A percentile compares a stretch with the other conserved stretches of the same genome.
phyloP scores from a whole-genome alignment of 1,140 invertebrate genomes.

The Camponotus floridanus region DNA sequence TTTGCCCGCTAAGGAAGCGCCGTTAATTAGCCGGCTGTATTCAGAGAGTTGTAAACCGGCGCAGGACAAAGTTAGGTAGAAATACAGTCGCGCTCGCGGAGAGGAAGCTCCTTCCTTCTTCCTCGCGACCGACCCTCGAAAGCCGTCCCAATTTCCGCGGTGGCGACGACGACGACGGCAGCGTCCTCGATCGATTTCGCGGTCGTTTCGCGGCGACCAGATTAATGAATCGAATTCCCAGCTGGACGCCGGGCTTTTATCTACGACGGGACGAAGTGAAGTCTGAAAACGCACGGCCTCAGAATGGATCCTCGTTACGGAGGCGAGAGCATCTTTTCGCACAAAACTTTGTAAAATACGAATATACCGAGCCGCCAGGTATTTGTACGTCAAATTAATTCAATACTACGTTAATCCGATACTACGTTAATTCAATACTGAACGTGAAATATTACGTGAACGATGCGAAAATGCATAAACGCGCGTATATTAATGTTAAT shows the following conservation, averaged over 20 bases:
- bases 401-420: constrained; percentile 34
- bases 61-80: constrained; percentile 29
- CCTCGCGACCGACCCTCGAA: background rate
- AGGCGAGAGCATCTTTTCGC: constrained; percentile 15
- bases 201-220: constrained; percentile 56
- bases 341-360: constrained; percentile 41
- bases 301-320: constrained; percentile 28
- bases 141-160: constrained; percentile 45
- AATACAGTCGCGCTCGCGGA: constrained; percentile 35
- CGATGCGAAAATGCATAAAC: background rate
- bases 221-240: constrained; percentile 61
- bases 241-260: constrained; percentile 45
- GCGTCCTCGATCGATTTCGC: constrained; percentile 53
- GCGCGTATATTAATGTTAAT: constrained; percentile 29
- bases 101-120: background rate
- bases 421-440: constrained; percentile 49
- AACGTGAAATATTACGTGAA: constrained; percentile 29
- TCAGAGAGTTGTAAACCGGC: constrained; percentile 47
- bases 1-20: constrained; percentile 49
- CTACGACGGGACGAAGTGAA: constrained; percentile 24
- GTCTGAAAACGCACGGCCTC: constrained; percentile 44
- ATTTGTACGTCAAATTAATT: background rate
- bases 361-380: constrained; percentile 13
- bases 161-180: background rate
- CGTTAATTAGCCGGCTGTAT: constrained; percentile 66